A percentile compares a stretch with the other conserved stretches of the same genome.
Conservation (phyloP, 2,113 vertebrate genomes). For the Mesocricetus auratus region DNA sequence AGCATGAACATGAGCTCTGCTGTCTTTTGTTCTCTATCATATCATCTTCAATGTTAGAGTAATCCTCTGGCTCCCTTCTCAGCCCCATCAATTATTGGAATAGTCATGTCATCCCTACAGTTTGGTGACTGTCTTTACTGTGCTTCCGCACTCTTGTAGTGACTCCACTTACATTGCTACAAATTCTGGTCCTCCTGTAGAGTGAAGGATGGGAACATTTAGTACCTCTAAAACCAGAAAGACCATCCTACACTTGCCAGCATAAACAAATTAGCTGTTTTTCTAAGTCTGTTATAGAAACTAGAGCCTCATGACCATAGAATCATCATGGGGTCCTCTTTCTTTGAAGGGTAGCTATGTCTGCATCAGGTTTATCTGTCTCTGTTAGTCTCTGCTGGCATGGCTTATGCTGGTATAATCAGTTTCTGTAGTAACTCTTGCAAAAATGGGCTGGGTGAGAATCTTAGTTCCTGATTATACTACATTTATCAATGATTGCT, state of each 20-base stretch:
- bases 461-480: background rate
- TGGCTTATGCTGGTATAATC: background rate
- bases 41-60: background rate
- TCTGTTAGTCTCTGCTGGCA: background rate
- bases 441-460: too few species aligned
- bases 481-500: background rate
- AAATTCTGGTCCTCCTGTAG: background rate
- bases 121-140: background rate
- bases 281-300: background rate
- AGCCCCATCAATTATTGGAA: background rate
- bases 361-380: background rate
- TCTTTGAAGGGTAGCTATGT: background rate
- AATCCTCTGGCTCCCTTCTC: background rate
- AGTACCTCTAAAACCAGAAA: background rate
- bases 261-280: background rate
- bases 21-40: fast-evolving
- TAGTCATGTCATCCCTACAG: background rate
- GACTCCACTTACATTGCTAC: fast-evolving
- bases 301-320: background rate
- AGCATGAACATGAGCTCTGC: background rate
- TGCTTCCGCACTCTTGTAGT: background rate
- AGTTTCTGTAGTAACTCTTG: background rate
- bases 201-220: background rate
- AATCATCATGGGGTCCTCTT: background rate
- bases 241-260: background rate